Evolutionary conservation across 2,888 invertebrate species (phyloP).

Genomic region (Coleophora deauratella): DNA sequence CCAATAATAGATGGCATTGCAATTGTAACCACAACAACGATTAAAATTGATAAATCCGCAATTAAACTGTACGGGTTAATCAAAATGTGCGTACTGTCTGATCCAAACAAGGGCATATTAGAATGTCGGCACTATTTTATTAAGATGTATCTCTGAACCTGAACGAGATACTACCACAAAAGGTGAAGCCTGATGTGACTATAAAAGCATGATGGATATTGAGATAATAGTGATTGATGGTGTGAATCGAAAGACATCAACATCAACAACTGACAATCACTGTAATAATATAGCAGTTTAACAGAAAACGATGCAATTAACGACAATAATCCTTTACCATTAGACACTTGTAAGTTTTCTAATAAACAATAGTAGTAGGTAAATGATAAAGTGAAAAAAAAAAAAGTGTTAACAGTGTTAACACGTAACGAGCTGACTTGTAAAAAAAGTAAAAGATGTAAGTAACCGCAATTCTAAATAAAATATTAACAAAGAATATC

Average conservation of each 20-base stretch:
- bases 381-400: too few species aligned
- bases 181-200: too few species aligned
- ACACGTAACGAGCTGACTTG: too few species aligned
- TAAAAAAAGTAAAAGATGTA: too few species aligned
- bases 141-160: not conserved
- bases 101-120: slow-evolving; percentile 22
- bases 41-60: slow-evolving; percentile 19
- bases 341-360: too few species aligned
- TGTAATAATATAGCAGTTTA: not conserved
- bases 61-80: slow-evolving; percentile 17
- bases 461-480: too few species aligned
- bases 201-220: not conserved
- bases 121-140: slow-evolving; percentile 12
- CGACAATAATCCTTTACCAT: too few species aligned
- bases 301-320: too few species aligned
- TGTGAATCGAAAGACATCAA: slow-evolving; percentile 1
- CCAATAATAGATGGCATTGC: slow-evolving; percentile 11
- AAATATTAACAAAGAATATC: too few species aligned
- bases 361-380: too few species aligned
- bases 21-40: slow-evolving; percentile 4
- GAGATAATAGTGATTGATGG: not conserved
- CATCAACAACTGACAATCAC: not conserved
- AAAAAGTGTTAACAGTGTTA: too few species aligned
- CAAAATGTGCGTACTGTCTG: slow-evolving; percentile 10
- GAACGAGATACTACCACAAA: not conserved